Evolutionary conservation across 2,888 invertebrate species (phyloP), one percentile per base, ranked within the genome.

Genomic region (Spisula solida): DNA sequence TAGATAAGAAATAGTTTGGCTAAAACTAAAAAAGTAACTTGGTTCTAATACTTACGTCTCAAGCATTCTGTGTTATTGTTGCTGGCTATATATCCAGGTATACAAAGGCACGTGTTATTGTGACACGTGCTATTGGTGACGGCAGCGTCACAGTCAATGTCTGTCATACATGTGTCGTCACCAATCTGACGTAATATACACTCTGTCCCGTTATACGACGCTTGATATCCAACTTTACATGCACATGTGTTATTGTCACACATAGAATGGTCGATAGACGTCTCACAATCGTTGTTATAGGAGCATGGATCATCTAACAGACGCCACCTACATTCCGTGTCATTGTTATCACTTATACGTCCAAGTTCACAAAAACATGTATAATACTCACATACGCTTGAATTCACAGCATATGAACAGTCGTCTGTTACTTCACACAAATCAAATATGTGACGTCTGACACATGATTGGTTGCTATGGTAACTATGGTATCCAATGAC

Each of bases 121-220:
- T 31, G 14, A 84, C 94, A 94, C 81, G 86, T 56, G 34, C 93
- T 93, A 29, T 92, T 47, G 31, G 56, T 75, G 12, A 94, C 92
- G 29, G 92, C 92, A 25, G 86, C 89, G 41, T 20, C 51, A 81
- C 94, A 94, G 86, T 94, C 94, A 14, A 79, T 14, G 48, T 94
- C 89, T n/a, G 75, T 18, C 10, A 25, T 14, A 87, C 94, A 94
- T 0, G 88, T 93, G 14, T 79, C 83, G 84, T 93, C 92, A 5
- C 93, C 93, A 20, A 94, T 92, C 82, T 88, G 89, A 75, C 94
- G 84, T 34, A 78, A 66, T 5, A 60, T 34, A 51, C 92, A 92
- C 8, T 55, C 34, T 14, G 80, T 34, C 29, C 41, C 29, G 8
- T 41, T 41, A 48, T 75, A 66, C 6, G 84, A 12, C 14, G 82